A percentile compares a stretch with the other conserved stretches of the same genome.
Evolutionary conservation across 2,113 vertebrate genomes (phyloP).

Genomic region (Rhabdornis inornatus): DNA sequence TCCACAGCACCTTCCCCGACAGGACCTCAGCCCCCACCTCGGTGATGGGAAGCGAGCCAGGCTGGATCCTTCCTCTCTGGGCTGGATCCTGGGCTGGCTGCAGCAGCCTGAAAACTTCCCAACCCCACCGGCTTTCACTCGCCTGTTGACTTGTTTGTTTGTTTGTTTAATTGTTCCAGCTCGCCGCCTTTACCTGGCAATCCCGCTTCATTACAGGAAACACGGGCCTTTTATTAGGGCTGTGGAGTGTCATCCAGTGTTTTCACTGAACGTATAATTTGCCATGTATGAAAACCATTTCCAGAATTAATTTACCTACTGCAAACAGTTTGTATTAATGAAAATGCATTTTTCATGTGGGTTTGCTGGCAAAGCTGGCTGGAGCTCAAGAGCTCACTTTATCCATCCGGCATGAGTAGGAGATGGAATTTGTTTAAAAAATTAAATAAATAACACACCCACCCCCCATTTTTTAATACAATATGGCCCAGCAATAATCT

Average conservation of each 20-base stretch:
- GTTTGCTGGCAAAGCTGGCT: conserved; percentile 42
- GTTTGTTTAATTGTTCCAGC: not conserved
- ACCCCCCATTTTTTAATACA: conserved; percentile 51
- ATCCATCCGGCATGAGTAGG: conserved; percentile 63
- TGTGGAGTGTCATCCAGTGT: not conserved
- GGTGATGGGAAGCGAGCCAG: fast-evolving
- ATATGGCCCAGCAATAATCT: conserved; percentile 48
- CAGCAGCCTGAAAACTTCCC: not conserved
- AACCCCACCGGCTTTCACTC: not conserved
- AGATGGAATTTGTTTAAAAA: conserved; percentile 62
- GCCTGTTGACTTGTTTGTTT: not conserved
- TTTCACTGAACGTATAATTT: conserved; percentile 44
- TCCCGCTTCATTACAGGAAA: not conserved
- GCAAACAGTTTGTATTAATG: conserved; percentile 77
- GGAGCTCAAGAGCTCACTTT: conserved; percentile 62
- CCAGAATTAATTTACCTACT: conserved; percentile 74
- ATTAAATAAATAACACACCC: conserved; percentile 66
- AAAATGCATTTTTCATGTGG: conserved; percentile 64
- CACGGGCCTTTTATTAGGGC: not conserved
- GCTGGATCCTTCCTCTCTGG: not conserved
- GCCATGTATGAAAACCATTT: conserved; percentile 66
- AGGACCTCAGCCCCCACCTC: fast-evolving
- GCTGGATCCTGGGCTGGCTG: not conserved
- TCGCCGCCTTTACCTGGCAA: not conserved
- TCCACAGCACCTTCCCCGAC: fast-evolving